phyloP scores from a whole-genome alignment of 2,113 vertebrate genomes.

The Octodon degus region DNA sequence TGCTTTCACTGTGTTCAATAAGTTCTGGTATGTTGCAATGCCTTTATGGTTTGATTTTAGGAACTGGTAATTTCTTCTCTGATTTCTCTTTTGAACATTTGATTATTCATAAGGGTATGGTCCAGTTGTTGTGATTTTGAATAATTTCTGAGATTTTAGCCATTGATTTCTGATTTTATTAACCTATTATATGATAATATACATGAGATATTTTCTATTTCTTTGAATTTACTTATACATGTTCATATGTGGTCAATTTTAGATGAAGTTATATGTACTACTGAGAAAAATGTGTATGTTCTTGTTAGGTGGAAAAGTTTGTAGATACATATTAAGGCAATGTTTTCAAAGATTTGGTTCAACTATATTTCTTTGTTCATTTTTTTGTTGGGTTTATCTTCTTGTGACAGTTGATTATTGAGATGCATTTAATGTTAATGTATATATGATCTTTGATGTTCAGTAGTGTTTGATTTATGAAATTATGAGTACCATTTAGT shows the following conservation, averaged over 20 bases:
- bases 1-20: not conserved
- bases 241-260: no score
- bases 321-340: no score
- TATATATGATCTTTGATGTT: not conserved
- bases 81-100: no score
- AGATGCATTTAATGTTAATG: not conserved
- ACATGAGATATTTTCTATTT: no score
- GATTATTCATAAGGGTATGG: not conserved
- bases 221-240: no score
- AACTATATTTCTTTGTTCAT: no score
- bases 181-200: no score
- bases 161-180: not conserved
- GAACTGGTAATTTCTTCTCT: not conserved
- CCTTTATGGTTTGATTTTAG: not conserved
- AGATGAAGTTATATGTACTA: no score
- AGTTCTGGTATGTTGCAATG: not conserved
- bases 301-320: no score
- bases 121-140: not conserved
- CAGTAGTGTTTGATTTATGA: no score
- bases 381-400: not conserved
- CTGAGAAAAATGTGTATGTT: no score
- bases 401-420: not conserved
- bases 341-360: no score
- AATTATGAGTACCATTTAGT: not conserved
- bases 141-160: not conserved